Evolutionary conservation across 1,140 invertebrate genomes (phyloP).

Genomic region (Panonychus citri): DNA sequence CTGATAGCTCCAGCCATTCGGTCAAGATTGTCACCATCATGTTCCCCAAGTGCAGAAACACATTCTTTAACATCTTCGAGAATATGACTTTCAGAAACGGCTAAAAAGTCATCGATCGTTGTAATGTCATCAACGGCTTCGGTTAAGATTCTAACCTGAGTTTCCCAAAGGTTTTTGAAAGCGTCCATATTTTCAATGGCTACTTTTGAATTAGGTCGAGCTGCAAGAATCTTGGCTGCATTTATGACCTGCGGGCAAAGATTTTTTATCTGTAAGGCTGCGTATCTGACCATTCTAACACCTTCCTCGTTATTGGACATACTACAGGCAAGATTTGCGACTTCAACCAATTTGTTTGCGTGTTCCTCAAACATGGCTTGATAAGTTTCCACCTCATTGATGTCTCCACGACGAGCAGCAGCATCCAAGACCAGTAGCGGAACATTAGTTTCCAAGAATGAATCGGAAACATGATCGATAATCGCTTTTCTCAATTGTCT

Average conservation of each 20-base stretch:
- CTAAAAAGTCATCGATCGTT: slow-evolving; percentile 93
- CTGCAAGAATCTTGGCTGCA: slow-evolving; percentile 73
- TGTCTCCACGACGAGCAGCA: slow-evolving; percentile 79
- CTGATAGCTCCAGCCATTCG: slow-evolving; percentile 81
- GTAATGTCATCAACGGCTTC: slow-evolving; percentile 97
- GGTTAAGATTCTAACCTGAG: slow-evolving; percentile 64
- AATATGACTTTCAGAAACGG: slow-evolving; percentile 92
- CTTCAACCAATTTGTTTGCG: slow-evolving; percentile 90
- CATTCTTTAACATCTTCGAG: slow-evolving; percentile 98
- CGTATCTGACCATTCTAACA: slow-evolving; percentile 92
- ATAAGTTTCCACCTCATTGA: slow-evolving; percentile 28
- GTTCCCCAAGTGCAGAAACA: slow-evolving; percentile 76
- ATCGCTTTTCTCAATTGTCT: slow-evolving; percentile 88
- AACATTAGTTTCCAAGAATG: slow-evolving; percentile 87
- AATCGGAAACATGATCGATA: slow-evolving; percentile 95
- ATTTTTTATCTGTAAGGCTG: slow-evolving; percentile 78
- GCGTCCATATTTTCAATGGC: slow-evolving; percentile 92
- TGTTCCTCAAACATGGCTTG: slow-evolving; percentile 68
- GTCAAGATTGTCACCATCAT: slow-evolving; percentile 69
- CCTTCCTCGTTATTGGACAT: slow-evolving; percentile 97
- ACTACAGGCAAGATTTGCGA: slow-evolving; percentile 87
- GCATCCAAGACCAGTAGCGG: slow-evolving; percentile 84
- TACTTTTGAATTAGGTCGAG: slow-evolving; percentile 55
- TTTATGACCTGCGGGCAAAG: slow-evolving; percentile 85
- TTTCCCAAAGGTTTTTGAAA: slow-evolving; percentile 84